Conservation (phyloP, 2,113 vertebrate species). For the Bubalus kerabau region DNA sequence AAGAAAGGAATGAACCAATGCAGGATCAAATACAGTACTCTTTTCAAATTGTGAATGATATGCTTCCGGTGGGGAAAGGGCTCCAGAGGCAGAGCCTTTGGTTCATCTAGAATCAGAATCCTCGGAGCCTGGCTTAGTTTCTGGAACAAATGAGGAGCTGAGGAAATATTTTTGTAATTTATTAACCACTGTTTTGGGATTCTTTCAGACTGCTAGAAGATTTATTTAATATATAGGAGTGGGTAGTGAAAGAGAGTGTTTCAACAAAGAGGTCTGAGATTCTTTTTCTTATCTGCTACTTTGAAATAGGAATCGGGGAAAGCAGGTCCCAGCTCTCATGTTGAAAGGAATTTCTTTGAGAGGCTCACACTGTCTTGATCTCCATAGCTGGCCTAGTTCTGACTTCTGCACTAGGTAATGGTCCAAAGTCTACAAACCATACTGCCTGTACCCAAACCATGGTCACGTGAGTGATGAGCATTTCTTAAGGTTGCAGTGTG, state of each 20-base stretch:
- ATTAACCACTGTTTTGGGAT: not conserved
- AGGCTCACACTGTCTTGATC: not conserved
- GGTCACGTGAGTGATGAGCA: rapidly evolving
- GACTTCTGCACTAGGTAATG: too few relatives aligned
- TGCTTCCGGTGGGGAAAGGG: not conserved
- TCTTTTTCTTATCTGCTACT: not conserved
- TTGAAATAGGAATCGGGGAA: not conserved
- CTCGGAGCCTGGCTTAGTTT: not conserved
- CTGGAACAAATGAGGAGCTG: not conserved
- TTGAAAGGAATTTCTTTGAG: not conserved
- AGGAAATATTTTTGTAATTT: not conserved
- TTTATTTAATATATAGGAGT: not conserved
- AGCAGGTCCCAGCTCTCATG: not conserved
- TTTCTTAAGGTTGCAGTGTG: rapidly evolving
- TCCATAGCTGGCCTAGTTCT: not conserved
- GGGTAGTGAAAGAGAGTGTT: not conserved
- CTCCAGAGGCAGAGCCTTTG: not conserved
- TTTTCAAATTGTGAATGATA: not conserved
- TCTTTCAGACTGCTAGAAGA: not conserved
- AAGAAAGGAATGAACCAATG: not conserved
- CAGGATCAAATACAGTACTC: not conserved
- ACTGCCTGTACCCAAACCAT: rapidly evolving
- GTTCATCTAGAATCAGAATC: not conserved
- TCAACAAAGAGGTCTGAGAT: not conserved
- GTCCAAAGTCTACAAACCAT: not conserved